Conservation (phyloP, 2,797 vertebrate species). For the Eleutherodactylus coqui region DNA sequence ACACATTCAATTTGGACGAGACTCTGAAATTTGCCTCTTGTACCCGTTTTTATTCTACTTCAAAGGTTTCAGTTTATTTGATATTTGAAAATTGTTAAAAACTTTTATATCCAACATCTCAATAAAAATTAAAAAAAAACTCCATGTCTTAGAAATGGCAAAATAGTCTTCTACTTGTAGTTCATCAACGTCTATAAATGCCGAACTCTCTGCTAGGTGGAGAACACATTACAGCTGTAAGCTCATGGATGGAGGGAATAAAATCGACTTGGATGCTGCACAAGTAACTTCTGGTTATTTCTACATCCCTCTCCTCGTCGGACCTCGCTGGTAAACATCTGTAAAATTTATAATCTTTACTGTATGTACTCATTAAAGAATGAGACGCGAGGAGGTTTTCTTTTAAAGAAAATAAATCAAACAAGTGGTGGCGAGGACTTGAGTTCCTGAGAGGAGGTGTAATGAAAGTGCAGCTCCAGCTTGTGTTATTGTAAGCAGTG, state of each 20-base stretch:
- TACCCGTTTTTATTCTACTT: too few species aligned
- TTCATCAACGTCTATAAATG: not conserved
- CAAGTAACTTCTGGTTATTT: not conserved
- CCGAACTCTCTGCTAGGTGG: too few species aligned
- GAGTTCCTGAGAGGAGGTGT: slow-evolving; percentile 11
- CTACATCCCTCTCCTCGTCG: not conserved
- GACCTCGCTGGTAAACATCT: slow-evolving; percentile 5
- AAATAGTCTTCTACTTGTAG: not conserved
- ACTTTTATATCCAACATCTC: too few species aligned
- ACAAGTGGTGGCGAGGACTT: not conserved
- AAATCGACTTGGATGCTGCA: too few species aligned
- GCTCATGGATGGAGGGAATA: not conserved
- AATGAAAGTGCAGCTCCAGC: slow-evolving; percentile 31
- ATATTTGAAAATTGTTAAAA: too few species aligned
- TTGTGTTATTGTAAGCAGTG: slow-evolving; percentile 50
- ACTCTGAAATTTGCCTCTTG: too few species aligned
- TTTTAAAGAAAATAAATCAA: slow-evolving; percentile 13
- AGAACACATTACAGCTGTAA: too few species aligned
- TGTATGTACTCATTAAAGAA: slow-evolving; percentile 7
- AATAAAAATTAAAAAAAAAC: too few species aligned
- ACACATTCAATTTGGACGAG: too few species aligned
- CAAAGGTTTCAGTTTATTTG: too few species aligned
- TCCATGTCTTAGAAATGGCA: not conserved
- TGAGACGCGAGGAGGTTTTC: not conserved
- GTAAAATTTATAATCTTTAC: not conserved